Conservation (phyloP, 2,113 vertebrate species). For the Phalacrocorax pelagicus region DNA sequence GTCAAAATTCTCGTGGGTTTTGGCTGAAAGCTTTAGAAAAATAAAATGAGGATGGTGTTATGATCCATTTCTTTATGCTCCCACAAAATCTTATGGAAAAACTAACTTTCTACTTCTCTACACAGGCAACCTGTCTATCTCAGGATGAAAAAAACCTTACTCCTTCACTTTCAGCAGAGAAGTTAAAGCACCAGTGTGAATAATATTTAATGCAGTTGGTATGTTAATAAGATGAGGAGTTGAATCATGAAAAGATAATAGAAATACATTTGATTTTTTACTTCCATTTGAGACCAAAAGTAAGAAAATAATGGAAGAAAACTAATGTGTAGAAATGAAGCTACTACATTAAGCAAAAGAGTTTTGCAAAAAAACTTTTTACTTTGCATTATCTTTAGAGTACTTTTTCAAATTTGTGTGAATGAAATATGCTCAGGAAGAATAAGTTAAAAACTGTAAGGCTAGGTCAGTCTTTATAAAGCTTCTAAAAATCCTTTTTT, state of each 20-base stretch:
- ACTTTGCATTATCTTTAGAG: background rate
- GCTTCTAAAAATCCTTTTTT: background rate
- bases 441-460: background rate
- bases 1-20: background rate
- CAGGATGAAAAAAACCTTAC: background rate
- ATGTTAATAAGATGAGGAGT: conserved; percentile 9
- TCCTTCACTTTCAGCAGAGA: background rate
- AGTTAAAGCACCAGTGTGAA: background rate
- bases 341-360: background rate
- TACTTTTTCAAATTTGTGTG: background rate
- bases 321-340: background rate
- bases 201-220: conserved; percentile 7
- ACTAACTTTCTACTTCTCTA: background rate
- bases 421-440: background rate
- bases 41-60: background rate
- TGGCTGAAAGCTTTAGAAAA: background rate
- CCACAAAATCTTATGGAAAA: background rate
- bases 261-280: background rate
- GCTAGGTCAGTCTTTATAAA: background rate
- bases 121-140: background rate
- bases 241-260: background rate
- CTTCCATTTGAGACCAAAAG: conserved; percentile 1
- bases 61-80: background rate
- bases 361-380: background rate
- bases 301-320: conserved; percentile 3